Base-by-base conservation (phyloP, 2,888 invertebrate genomes). In the Brachynemurus nebulosus region DNA sequence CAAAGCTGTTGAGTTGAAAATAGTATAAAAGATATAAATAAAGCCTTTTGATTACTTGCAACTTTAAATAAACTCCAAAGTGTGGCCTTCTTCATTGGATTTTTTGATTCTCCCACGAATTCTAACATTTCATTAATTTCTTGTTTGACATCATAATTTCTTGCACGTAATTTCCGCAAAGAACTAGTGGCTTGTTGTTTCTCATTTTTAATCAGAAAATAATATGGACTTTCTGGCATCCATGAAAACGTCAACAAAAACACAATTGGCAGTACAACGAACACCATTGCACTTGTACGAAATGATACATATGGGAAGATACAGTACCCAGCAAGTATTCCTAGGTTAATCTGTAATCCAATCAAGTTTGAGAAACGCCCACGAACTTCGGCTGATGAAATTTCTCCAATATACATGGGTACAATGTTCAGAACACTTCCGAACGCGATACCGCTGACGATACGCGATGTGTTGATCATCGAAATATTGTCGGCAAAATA, bases 371-470 rank as follows among this genome's bases (percentile, higher is more conserved):
- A 69, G 4, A 72, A 54, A 7, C 65, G 61, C 0, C 72, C 72
- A 7, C 72, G 57, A 12, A 67, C 58, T 3, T 63, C 60, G 37
- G 65, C 65, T 27, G 69, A 65, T 0, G 71, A 63, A 16, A 69
- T 67, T 54, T 72, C 73, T 4, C 66, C 67, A 12, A 71, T 59
- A 53, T 72, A 73, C 37, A 71, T 64, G 0, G 70, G 67, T 1
- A 62, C 63, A 3, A 65, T 61, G 5, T 16, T 42, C 19, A 42
- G 18, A 34, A 20, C 25, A 19, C 12, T 12, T 7, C 42, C 34
- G 19, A 11, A 72, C 3, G 74, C 74, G 11, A 75, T 59, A 1
- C 75, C 75, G 37, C 71, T 71, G 59, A 74, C 68, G 63, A 74
- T 25, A 21, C 42, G 19, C 4, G 42, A 33, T 5, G 68, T 65